Evolutionary conservation across 2,888 invertebrate genomes (phyloP).

Genomic region (Plebejus melissa): DNA sequence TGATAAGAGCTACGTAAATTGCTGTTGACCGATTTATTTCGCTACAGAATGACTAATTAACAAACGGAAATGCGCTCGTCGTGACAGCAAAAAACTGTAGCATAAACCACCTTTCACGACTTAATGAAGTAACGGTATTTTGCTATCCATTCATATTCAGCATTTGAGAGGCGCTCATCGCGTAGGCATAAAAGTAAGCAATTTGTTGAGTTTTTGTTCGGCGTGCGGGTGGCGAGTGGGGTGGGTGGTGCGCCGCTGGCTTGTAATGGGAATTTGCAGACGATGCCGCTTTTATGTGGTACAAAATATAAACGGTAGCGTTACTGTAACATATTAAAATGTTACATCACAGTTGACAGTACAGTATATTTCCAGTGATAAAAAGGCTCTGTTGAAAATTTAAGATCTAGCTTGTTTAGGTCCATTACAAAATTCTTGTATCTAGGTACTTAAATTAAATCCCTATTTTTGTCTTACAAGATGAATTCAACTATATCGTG

Average conservation of each 20-base stretch:
- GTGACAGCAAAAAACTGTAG: background rate
- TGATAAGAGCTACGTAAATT: background rate
- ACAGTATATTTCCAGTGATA: background rate
- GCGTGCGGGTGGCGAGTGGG: constrained; percentile 43
- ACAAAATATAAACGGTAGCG: constrained; percentile 34
- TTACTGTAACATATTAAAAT: background rate
- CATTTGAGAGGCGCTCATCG: constrained; percentile 40
- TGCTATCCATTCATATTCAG: constrained; percentile 10
- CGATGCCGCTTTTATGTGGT: constrained; percentile 44
- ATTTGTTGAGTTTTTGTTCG: constrained; percentile 41
- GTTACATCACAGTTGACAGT: background rate
- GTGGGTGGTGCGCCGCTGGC: constrained; percentile 44
- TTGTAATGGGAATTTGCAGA: constrained; percentile 64
- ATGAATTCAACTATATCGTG: too few species aligned
- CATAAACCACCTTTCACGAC: background rate
- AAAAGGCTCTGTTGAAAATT: too few species aligned
- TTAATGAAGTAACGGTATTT: constrained; percentile 24
- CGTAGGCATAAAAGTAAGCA: constrained; percentile 39
- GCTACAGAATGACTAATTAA: background rate
- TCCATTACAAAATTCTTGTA: too few species aligned
- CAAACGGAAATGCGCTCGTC: background rate
- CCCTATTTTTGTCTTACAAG: too few species aligned
- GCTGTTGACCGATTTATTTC: background rate
- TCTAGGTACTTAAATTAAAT: too few species aligned
- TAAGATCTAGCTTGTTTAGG: too few species aligned